Conservation (phyloP, 2,797 vertebrate genomes). For the Chromis chromis region DNA sequence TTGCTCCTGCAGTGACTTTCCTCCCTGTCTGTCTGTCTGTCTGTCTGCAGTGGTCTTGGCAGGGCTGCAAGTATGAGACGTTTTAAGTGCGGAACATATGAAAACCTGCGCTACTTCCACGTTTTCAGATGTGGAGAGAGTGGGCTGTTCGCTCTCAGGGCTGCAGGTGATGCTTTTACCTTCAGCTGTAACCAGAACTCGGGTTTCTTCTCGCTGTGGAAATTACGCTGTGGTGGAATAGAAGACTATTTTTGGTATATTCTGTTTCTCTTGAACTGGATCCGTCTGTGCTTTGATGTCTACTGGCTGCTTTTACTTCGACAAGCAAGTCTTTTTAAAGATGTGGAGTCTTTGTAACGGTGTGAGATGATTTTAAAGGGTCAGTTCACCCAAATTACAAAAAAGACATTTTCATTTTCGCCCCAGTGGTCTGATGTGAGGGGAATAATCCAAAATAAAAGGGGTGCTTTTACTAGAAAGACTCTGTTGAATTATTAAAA, state of each 20-base stretch:
- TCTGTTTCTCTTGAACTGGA: constrained; percentile 39
- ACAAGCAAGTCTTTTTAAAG: constrained; percentile 32
- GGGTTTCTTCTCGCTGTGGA: constrained; percentile 29
- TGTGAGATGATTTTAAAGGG: constrained; percentile 16
- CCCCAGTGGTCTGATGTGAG: neutral
- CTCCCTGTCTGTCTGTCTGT: neutral
- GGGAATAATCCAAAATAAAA: neutral
- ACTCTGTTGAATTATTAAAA: constrained; percentile 10
- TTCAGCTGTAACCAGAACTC: constrained; percentile 34
- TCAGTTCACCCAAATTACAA: constrained; percentile 14
- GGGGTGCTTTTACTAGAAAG: neutral
- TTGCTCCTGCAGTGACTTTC: constrained; percentile 21
- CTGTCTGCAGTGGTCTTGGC: constrained; percentile 60
- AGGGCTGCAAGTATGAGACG: constrained; percentile 32
- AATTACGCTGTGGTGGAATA: constrained; percentile 24
- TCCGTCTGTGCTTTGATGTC: constrained; percentile 51
- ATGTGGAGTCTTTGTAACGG: constrained; percentile 9
- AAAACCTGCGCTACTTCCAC: constrained; percentile 38
- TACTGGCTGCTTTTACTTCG: constrained; percentile 34
- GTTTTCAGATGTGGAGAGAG: constrained; percentile 34
- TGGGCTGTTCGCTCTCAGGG: constrained; percentile 24
- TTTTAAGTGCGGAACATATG: constrained; percentile 49
- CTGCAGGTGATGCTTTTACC: constrained; percentile 57
- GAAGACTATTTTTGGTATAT: constrained; percentile 38
- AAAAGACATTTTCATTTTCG: neutral